A percentile compares a stretch with the other conserved stretches of the same genome.
Evolutionary conservation across 2,113 vertebrate genomes (phyloP).

Genomic region (Hippocampus mohnikei): DNA sequence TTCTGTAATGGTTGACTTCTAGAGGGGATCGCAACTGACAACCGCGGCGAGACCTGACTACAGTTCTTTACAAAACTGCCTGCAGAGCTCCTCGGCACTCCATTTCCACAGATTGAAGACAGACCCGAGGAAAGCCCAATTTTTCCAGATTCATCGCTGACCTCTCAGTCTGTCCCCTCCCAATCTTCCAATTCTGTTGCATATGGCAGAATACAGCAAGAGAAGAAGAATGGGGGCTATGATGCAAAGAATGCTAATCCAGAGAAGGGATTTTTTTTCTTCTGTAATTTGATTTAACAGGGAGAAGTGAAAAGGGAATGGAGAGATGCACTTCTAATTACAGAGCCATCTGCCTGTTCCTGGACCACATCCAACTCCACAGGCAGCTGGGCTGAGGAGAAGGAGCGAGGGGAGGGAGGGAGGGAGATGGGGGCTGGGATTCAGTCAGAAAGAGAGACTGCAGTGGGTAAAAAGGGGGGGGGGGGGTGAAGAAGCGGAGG

Average conservation of each 20-base stretch:
- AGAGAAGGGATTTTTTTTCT: slow-evolving; percentile 79
- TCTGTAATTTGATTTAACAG: slow-evolving; percentile 88
- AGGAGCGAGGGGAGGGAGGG: slow-evolving; percentile 62
- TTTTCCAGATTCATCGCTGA: slow-evolving; percentile 37
- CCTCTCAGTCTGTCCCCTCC: slow-evolving; percentile 41
- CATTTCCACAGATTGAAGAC: slow-evolving; percentile 27
- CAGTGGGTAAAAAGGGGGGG: slow-evolving; percentile 46
- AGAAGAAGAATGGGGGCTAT: slow-evolving; percentile 63
- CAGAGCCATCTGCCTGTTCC: slow-evolving; percentile 84
- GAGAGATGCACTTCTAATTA: slow-evolving; percentile 83
- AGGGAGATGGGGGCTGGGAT: slow-evolving; percentile 63
- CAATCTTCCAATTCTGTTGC: slow-evolving; percentile 35
- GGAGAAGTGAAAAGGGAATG: slow-evolving; percentile 79
- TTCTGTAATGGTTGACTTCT: slow-evolving; percentile 3
- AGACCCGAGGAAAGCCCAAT: slow-evolving; percentile 37
- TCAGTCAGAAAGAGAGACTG: slow-evolving; percentile 43
- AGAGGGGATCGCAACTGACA: slow-evolving; percentile 12
- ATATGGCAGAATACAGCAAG: slow-evolving; percentile 48
- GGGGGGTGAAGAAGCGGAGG: slow-evolving; percentile 45
- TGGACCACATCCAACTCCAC: slow-evolving; percentile 80
- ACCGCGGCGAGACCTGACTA: slow-evolving; percentile 8
- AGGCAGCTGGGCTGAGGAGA: slow-evolving; percentile 82
- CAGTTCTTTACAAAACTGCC: slow-evolving; percentile 26
- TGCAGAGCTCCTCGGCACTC: slow-evolving; percentile 5
- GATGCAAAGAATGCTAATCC: slow-evolving; percentile 75